Base-by-base conservation (phyloP, 2,888 invertebrate species). In the Lithophane socia region DNA sequence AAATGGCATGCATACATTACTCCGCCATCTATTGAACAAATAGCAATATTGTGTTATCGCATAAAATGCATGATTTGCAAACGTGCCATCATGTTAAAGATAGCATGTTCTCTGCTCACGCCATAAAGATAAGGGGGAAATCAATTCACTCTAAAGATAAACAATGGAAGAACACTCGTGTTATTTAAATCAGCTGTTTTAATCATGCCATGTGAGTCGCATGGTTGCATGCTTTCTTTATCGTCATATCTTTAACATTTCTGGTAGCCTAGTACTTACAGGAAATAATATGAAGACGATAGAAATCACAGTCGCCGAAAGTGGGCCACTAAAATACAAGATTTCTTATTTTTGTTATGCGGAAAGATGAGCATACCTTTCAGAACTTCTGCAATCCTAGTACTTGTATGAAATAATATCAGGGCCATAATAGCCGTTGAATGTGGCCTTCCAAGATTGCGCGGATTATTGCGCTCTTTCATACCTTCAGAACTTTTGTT, bases 121-220 rank as follows among this genome's bases (percentile, higher is more conserved):
- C 69, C 60, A 42, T 71, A 66, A 58, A 69, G 85, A 85, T 83
- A 83, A 74, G 42, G 7, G 16, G 37, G 18, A 47, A 75, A 75
- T 65, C 49, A 54, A 85, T 70, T 75, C 29, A 58, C 13, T 73
- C 4, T 47, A 3, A 13, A 70, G 69, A 85, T 85, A 85, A 73
- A 61, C 24, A 8, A 52, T 18, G 29, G 21, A 72, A n/a, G 47
- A 61, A 54, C 24, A 80, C 73, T 66, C 44, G 47, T 70, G 69
- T 44, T 37, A 24, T 80, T 64, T 24, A 24, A 71, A 80, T 73
- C 85, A 80, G 72, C 81, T 73, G 85, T 60, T 85, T 24, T 54
- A 29, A 29, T 24, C 16, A 16, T 21, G 64, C 1, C 64, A 56
- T 12, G 21, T 49, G 49, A 44, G 52, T 74, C 13, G 49, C 56